Evolutionary conservation across 2,113 vertebrate species (phyloP), one percentile per base, ranked within the genome.

Genomic region (human): DNA sequence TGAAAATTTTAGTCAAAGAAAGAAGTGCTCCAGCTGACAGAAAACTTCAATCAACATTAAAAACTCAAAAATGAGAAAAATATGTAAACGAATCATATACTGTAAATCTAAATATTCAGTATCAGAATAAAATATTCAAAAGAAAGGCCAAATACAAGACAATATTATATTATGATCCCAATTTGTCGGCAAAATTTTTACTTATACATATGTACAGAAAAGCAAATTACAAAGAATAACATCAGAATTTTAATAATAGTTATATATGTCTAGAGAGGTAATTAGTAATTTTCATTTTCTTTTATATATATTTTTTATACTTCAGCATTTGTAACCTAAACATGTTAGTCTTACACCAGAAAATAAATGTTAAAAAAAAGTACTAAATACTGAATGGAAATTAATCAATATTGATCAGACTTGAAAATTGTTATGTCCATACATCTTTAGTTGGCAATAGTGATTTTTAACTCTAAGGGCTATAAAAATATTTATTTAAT

Each of bases 1-100:
- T 43, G 25, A 59, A 95, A 64, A 22, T 57, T 43, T 61, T 76
- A 57, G 14, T 43, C 52, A 89, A 27, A 70, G 45, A 79, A 68
- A 45, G 43, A 78, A 61, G 13, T 64, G 30, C 5, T 92, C 27
- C 13, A 68, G 45, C 38, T 75, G 35, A 82, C 27, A 83, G 43
- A 80, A 86, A 90, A 81, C 70, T 32, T 83, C 61, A 97, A 75
- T 59, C 7, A 89, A 73, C 81, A 25, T 76, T 84, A 96, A 76
- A 96, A 93, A 94, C 18, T 66, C 27, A 87, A 80, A 89, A 73
- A 40, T 66, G 30, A 91, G 18, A 9, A 38, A 84, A 92, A 78
- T 59, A 93, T 68, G 12, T 13, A 32, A 64, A 64, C 32, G 61
- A 64, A 3, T 64, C 32, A 32, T 13, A 64, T 64, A 6, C 32